A percentile compares a stretch with the other conserved stretches of the same genome.
Conservation (phyloP, 2,113 vertebrate species). For the Acanthisitta chloris region DNA sequence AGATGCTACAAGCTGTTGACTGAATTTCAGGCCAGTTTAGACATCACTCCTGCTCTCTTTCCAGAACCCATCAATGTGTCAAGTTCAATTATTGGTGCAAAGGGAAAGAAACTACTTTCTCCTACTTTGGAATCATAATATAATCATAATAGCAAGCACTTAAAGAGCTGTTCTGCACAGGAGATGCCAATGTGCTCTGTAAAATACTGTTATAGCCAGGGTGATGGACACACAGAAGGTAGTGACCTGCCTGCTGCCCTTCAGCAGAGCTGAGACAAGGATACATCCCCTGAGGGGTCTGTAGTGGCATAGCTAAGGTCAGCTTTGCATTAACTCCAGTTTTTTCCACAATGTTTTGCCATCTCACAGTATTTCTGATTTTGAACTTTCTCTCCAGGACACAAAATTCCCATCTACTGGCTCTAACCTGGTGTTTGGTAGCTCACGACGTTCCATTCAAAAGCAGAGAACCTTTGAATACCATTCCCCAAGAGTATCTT, state of each 20-base stretch:
- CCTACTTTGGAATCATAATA: not conserved
- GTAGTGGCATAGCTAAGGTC: not conserved
- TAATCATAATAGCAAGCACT: not conserved
- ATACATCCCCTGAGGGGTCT: not conserved
- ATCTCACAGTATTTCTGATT: not conserved
- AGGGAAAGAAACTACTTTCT: not conserved
- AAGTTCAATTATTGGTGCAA: not conserved
- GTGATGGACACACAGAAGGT: not conserved
- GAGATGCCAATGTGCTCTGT: not conserved
- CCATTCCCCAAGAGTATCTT: not conserved
- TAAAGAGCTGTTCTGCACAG: not conserved
- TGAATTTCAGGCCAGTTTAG: slow-evolving; percentile 12
- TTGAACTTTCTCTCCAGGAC: not conserved
- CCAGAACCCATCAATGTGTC: not conserved
- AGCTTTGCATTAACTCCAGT: not conserved
- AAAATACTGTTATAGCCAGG: not conserved
- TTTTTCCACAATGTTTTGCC: not conserved
- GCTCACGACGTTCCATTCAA: not conserved
- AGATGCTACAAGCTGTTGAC: not conserved
- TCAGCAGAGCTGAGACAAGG: not conserved
- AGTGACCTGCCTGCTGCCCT: not conserved
- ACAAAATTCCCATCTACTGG: not conserved
- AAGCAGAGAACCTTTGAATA: not conserved
- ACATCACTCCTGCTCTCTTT: not conserved
- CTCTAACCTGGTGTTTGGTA: not conserved